Percentiles rank a stretch among this genome's conserved stretches.
Evolutionary conservation across 2,113 vertebrate species (phyloP).

Genomic region (Oryzias woworae): DNA sequence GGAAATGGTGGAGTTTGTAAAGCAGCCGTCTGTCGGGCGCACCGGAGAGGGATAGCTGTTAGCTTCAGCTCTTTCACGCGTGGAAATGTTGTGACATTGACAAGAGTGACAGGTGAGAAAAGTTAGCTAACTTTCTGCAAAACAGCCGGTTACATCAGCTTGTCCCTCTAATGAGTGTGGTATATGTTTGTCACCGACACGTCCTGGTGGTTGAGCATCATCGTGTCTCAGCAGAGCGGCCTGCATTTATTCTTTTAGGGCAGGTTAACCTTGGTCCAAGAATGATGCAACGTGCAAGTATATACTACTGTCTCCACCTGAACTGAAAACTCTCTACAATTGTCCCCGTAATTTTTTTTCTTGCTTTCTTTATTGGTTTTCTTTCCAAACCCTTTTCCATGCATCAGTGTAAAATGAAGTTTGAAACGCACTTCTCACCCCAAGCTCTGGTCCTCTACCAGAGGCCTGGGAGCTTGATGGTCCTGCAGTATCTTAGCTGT

Average conservation of each 20-base stretch:
- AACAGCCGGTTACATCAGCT: neutral
- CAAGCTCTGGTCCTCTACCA: too few relatives aligned
- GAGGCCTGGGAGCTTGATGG: too few relatives aligned
- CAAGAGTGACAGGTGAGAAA: conserved; percentile 49
- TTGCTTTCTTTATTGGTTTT: too few relatives aligned
- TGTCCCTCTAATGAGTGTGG: neutral
- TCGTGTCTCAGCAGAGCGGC: neutral
- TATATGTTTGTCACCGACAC: too few relatives aligned
- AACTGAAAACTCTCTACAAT: too few relatives aligned
- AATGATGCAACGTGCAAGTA: conserved; percentile 5
- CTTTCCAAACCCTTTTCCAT: too few relatives aligned
- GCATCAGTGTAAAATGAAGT: too few relatives aligned
- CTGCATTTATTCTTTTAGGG: neutral
- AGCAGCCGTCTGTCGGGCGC: neutral
- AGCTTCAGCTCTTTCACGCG: conserved; percentile 27
- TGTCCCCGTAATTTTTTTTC: too few relatives aligned
- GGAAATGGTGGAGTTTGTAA: conserved; percentile 12
- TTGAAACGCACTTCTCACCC: too few relatives aligned
- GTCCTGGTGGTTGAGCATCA: fast-evolving
- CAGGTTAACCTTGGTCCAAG: neutral
- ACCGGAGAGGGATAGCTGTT: neutral
- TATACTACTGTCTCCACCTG: too few relatives aligned
- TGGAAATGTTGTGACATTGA: conserved; percentile 68
- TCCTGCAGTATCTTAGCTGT: too few relatives aligned
- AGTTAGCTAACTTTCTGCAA: conserved; percentile 5